phyloP scores from a whole-genome alignment of 2,113 vertebrate species.

The Atlantisia rogersi region DNA sequence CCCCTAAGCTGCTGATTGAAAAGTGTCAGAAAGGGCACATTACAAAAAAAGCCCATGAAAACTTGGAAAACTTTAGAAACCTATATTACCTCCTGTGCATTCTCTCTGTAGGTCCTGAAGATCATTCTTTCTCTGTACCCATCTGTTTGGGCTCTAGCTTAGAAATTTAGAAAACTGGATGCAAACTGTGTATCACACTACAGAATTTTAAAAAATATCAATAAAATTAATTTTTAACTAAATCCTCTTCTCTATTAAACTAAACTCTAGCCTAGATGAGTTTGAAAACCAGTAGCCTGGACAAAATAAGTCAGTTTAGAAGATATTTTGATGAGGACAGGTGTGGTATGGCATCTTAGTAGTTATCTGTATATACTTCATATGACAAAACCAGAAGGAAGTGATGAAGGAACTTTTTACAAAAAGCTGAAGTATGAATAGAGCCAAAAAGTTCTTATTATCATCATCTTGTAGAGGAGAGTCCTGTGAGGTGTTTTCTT shows the following conservation, averaged over 20 bases:
- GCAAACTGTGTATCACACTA: neutral
- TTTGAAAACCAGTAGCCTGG: neutral
- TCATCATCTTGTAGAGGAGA: neutral
- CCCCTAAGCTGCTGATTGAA: neutral
- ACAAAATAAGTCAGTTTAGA: neutral
- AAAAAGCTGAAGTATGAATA: neutral
- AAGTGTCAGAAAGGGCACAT: neutral
- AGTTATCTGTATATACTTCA: neutral
- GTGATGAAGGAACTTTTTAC: neutral
- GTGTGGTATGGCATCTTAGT: neutral
- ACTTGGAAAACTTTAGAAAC: neutral
- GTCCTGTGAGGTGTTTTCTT: neutral
- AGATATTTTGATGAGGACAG: neutral
- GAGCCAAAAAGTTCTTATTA: neutral
- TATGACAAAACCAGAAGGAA: neutral
- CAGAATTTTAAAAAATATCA: neutral
- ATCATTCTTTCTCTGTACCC: neutral
- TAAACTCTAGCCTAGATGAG: neutral
- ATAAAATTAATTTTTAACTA: neutral
- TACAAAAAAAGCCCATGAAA: neutral
- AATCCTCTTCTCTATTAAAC: neutral
- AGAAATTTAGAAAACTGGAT: neutral
- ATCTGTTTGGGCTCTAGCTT: neutral
- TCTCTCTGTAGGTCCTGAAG: neutral
- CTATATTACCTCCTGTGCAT: fast-evolving